Base-by-base conservation (phyloP, 2,113 vertebrate genomes). In the Nothobranchius furzeri region DNA sequence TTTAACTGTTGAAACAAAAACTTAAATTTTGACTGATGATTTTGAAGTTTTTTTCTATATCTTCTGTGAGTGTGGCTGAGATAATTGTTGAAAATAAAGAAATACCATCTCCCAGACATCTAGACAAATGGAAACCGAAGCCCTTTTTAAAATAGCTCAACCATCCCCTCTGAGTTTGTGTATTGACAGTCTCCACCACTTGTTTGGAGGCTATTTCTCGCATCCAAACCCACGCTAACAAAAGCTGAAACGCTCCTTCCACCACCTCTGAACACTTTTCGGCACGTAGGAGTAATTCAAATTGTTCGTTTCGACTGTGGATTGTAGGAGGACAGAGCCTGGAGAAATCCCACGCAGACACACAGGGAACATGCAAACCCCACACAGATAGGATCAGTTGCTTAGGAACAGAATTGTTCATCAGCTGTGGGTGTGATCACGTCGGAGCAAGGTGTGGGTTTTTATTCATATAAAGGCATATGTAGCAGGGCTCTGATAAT, bases 321-420 rank as follows among this genome's bases (percentile, higher is more conserved):
- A 51, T 5, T 60, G 84, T 75, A 70, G 79, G 76, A 77, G 84
- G 79, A 70, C 67, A 78, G 63, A 50, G 76, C 73, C 72, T 17
- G 53, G 66, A 81, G 74, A 65, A 60, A 71, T 72, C 71, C 69
- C 70, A 86, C 82, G 49, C 79, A 82, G 64, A 81, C 83, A 79
- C 78, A 30, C 42, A 45, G 74, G 42, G 52, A 81, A 87, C 87
- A 85, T 78, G 60, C 78, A 47, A 81, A 70, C 63, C 78, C 73
- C 82, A 74, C 81, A 64, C 54, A 30, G 57, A 68, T 40, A 48
- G 60, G 60, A 74, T 66, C 82, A 73, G 87, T 89, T 89, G 87
- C 87, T 82, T 86, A 83, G 87, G 74, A 89, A 89, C 87, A 56
- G 78, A 68, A 81, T 76, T 86, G 80, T 80, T 89, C 84, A 76